Evolutionary conservation across 2,113 vertebrate genomes (phyloP), one percentile per base, ranked within the genome.

Genomic region (Tragulus kanchil): DNA sequence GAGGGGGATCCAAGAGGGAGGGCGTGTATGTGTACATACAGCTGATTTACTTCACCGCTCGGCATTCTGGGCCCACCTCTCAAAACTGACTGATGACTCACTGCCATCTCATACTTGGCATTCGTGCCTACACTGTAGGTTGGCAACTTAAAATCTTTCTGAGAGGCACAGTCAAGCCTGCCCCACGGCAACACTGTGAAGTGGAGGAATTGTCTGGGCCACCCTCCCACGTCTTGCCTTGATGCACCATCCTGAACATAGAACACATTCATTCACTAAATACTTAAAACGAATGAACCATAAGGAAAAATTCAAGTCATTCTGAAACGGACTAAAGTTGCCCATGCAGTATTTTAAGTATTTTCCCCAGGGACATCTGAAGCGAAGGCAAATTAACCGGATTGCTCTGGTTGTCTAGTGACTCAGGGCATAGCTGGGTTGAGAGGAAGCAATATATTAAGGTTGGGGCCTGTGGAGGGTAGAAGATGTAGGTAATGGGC

Each of bases 131-230:
- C n/a, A n/a, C n/a, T n/a, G n/a, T n/a, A n/a, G n/a, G n/a, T n/a
- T n/a, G 78, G 93, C 67, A 97, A 97, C 82, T 58, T 95, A 42
- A 94, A 96, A 82, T 90, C 85, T 65, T 92, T 95, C 73, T 71
- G 78, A 97, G 56, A 92, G 17, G 89, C 59, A 88, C 42, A 89
- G 56, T 78, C 36, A 85, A 61, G 82, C 81, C 78, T 95, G 28
- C 26, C 69, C 61, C 58, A 42, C 12, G 23, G 54, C 69, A 94
- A 67, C 36, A n/a, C 8, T 81, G 28, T 83, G 42, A 94, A 81
- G 19, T 10, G 42, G 13, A 78, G 42, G 11, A 62, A 82, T 78
- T 59, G 19, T 86, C 64, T 96, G 77, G 71, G 77, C 28, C 64
- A 89, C 62, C 73, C 42, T 95, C 83, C 21, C 78, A 64, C 17